Conservation (phyloP, 2,888 invertebrate species). For the Papilio gigon region DNA sequence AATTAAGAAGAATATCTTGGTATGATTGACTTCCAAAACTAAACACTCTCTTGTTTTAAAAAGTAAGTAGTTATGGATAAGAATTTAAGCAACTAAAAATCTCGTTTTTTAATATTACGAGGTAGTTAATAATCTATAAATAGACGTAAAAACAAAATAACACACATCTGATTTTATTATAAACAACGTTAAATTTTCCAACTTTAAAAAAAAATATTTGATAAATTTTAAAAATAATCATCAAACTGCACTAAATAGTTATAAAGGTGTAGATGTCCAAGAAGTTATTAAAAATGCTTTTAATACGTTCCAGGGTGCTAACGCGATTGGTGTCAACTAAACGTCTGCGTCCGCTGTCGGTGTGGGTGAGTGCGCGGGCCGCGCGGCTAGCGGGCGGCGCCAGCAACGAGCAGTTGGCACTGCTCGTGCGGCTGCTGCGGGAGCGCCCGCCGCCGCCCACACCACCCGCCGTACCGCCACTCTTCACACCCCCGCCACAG, state of each 20-base stretch:
- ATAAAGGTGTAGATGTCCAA: neutral
- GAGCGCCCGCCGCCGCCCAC: constrained; percentile 53
- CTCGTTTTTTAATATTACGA: no score
- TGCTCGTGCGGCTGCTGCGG: constrained; percentile 61
- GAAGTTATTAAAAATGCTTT: neutral
- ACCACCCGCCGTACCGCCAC: constrained; percentile 49
- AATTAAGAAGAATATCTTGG: no score
- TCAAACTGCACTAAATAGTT: neutral
- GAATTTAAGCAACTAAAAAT: no score
- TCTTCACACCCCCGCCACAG: constrained; percentile 28
- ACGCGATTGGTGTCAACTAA: constrained; percentile 66
- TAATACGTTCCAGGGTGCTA: constrained; percentile 56
- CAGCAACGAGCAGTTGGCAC: constrained; percentile 64
- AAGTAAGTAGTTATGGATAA: no score
- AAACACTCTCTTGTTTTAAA: no score
- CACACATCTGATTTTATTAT: no score
- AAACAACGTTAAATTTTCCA: no score
- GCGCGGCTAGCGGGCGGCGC: constrained; percentile 66
- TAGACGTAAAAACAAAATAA: no score
- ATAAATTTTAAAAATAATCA: neutral
- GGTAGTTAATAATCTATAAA: no score
- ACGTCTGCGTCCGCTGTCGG: constrained; percentile 62
- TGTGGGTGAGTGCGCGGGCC: constrained; percentile 62
- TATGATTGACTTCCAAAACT: no score
- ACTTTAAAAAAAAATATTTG: no score